A percentile compares a stretch with the other conserved stretches of the same genome.
phyloP scores from a whole-genome alignment of 2,797 vertebrate species.

The Aythya fuligula region DNA sequence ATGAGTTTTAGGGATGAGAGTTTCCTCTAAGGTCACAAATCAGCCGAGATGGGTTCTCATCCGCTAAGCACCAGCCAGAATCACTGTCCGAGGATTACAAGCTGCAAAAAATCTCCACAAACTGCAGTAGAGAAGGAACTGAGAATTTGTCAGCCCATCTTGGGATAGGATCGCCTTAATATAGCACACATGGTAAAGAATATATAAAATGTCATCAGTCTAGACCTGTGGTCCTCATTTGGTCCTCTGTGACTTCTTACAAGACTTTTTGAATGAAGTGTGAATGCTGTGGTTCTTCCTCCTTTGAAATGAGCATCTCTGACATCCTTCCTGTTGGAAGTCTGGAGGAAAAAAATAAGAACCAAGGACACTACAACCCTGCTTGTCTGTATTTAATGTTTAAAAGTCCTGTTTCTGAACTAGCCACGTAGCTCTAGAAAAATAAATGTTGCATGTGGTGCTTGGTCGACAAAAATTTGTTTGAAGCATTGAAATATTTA shows the following conservation, averaged over 20 bases:
- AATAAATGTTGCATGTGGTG: slow-evolving; percentile 1
- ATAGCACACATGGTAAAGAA: neutral
- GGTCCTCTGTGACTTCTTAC: neutral
- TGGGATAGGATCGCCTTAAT: neutral
- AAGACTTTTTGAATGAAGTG: neutral
- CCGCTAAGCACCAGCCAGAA: neutral
- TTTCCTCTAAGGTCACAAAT: neutral
- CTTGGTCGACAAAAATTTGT: slow-evolving; percentile 21
- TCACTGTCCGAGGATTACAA: neutral
- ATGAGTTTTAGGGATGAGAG: neutral
- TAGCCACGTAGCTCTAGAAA: neutral
- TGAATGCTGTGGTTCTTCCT: neutral
- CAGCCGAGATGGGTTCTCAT: neutral
- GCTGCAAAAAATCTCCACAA: neutral
- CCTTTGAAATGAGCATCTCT: neutral
- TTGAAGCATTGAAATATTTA: slow-evolving; percentile 55
- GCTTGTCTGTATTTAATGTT: neutral
- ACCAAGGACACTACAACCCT: neutral
- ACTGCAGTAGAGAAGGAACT: neutral
- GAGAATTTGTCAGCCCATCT: neutral
- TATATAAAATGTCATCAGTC: neutral
- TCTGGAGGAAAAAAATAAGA: neutral
- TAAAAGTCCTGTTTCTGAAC: neutral
- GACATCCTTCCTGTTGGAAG: neutral
- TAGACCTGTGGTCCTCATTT: neutral